A percentile compares a stretch with the other conserved stretches of the same genome.
These are phyloP conservation scores for Lithophane semibrunnea DNA, from an alignment of 2,888 invertebrate species.

Conservation along the genomic window DNA sequence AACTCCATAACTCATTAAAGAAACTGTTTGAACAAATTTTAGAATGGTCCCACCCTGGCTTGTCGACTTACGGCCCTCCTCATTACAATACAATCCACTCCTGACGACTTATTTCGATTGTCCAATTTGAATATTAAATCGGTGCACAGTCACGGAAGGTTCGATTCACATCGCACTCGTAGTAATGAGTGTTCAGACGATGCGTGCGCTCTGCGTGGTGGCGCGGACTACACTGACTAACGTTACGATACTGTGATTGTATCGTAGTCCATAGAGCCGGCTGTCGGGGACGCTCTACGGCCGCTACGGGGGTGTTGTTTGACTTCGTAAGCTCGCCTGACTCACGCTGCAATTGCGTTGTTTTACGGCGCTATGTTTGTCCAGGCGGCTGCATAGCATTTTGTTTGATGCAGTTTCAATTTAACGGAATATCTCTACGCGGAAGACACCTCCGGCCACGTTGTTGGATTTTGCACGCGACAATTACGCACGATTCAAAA, in stretches of 20 bases:
- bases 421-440: constrained; percentile 69
- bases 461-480: constrained; percentile 74
- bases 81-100: constrained; percentile 81
- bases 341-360: constrained; percentile 66
- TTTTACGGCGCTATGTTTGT: constrained; percentile 55
- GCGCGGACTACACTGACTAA: constrained; percentile 79
- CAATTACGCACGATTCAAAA: constrained; percentile 73
- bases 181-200: constrained; percentile 61
- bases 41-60: constrained; percentile 60
- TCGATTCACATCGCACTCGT: constrained; percentile 70
- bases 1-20: constrained; percentile 74
- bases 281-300: constrained; percentile 74
- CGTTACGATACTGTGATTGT: constrained; percentile 63
- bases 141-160: constrained; percentile 76
- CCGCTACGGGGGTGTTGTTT: constrained; percentile 83
- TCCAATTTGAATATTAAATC: constrained; percentile 81
- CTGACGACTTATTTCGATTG: constrained; percentile 78
- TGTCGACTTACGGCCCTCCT: constrained; percentile 66
- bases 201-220: constrained; percentile 76
- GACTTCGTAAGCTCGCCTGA: constrained; percentile 83
- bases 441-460: constrained; percentile 64
- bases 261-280: constrained; percentile 68
- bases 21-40: constrained; percentile 65
- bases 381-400: constrained; percentile 57
- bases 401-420: constrained; percentile 67